Conservation (phyloP, 2,113 vertebrate species). For the Otocyon megalotis region DNA sequence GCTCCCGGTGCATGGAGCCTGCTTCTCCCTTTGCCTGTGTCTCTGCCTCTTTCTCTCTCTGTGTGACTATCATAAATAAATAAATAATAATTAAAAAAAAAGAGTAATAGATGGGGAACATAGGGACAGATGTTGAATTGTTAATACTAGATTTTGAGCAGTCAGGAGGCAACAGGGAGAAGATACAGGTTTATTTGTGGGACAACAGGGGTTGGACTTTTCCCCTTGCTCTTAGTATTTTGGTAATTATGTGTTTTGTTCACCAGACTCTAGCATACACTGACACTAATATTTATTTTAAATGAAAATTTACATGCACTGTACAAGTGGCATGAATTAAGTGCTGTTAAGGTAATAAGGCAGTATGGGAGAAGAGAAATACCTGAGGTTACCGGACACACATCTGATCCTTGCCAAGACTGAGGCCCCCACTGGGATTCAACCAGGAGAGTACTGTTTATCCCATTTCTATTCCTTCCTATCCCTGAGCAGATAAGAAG, state of each 20-base stretch:
- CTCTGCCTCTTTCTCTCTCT: too few relatives aligned
- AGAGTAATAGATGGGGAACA: background rate
- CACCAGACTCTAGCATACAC: background rate
- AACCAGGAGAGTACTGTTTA: background rate
- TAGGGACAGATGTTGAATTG: background rate
- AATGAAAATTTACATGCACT: background rate
- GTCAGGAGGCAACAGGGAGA: background rate
- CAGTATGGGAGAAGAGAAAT: background rate
- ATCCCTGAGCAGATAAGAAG: background rate
- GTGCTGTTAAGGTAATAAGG: background rate
- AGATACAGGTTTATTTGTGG: background rate
- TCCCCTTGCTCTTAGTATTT: background rate
- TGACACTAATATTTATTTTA: background rate
- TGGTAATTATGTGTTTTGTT: background rate
- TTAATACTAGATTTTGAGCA: background rate
- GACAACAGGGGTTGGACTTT: background rate
- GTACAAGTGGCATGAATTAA: background rate
- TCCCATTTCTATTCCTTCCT: background rate
- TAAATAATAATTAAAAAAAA: too few relatives aligned
- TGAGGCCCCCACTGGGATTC: background rate
- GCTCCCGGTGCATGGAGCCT: too few relatives aligned
- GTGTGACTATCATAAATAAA: too few relatives aligned
- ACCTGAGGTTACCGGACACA: background rate
- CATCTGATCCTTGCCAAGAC: background rate
- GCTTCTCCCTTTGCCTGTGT: too few relatives aligned